These are phyloP conservation scores for Aporophyla nigra DNA, from an alignment of 2,888 invertebrate species.

Conservation along the genomic window DNA sequence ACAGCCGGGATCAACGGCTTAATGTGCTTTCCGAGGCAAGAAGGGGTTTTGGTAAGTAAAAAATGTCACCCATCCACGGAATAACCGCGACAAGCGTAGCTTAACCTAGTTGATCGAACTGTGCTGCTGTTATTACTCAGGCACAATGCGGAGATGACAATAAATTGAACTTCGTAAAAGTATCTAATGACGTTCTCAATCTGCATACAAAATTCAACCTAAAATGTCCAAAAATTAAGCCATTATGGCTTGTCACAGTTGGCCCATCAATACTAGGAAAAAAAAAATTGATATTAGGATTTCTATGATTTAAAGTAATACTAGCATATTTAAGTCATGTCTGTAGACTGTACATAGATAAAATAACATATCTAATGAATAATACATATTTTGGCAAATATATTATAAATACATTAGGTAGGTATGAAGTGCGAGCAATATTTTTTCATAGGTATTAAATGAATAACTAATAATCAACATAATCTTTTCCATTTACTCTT, in stretches of 20 bases:
- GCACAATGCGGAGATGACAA: background rate
- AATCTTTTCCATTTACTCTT: background rate
- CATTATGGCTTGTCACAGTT: background rate
- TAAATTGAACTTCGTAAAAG: background rate
- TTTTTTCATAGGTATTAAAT: background rate
- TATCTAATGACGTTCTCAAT: background rate
- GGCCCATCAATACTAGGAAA: too few relatives aligned
- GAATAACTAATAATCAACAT: background rate
- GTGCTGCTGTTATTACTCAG: too few relatives aligned
- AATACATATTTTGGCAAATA: constrained; percentile 8
- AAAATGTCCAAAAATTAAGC: background rate
- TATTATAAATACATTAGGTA: constrained; percentile 16
- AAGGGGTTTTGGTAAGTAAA: too few relatives aligned
- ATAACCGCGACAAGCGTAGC: too few relatives aligned
- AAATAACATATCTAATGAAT: background rate
- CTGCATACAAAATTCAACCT: background rate
- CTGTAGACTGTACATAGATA: background rate
- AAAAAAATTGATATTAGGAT: too few relatives aligned
- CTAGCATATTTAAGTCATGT: background rate
- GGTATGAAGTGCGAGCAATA: background rate
- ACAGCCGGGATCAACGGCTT: too few relatives aligned
- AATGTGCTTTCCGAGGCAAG: too few relatives aligned
- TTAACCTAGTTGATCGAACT: too few relatives aligned
- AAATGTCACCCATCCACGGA: too few relatives aligned
- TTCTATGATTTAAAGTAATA: background rate